phyloP scores from a whole-genome alignment of 2,888 invertebrate species.

The Cylloceria caligata region DNA sequence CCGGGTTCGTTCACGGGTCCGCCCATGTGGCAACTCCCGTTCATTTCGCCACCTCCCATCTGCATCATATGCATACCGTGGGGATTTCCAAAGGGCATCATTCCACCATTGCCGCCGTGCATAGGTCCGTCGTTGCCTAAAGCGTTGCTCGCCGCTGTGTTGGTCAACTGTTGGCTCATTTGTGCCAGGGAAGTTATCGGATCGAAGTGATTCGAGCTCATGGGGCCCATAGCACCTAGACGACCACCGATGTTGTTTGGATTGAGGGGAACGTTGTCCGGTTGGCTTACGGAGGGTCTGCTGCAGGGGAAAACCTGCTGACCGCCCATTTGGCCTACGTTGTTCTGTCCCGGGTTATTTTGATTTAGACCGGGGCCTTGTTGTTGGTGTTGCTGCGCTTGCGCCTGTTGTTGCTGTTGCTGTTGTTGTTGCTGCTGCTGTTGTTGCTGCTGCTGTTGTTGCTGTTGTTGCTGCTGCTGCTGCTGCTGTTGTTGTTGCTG shows the following conservation, averaged over 20 bases:
- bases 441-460: conserved; percentile 78
- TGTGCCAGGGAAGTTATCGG: conserved; percentile 97
- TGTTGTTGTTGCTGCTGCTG: conserved; percentile 68
- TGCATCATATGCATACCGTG: conserved; percentile 83
- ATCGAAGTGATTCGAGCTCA: conserved; percentile 90
- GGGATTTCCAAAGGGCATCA: conserved; percentile 87
- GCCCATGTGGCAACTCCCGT: conserved; percentile 83
- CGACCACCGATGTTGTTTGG: conserved; percentile 87
- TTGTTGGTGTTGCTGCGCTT: conserved; percentile 72
- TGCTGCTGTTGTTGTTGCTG: conserved; percentile 73
- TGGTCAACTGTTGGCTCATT: conserved; percentile 97
- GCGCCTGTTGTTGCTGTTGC: conserved; percentile 76
- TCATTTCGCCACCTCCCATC: conserved; percentile 83
- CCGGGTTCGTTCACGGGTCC: conserved; percentile 77
- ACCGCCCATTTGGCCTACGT: conserved; percentile 74
- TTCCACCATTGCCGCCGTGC: conserved; percentile 83
- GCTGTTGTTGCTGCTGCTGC: conserved; percentile 85
- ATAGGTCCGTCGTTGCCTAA: conserved; percentile 86
- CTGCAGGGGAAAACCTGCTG: conserved; percentile 79
- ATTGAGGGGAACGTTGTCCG: conserved; percentile 88
- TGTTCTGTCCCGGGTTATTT: conserved; percentile 74
- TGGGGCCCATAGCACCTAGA: conserved; percentile 80
- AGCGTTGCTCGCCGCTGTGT: conserved; percentile 88
- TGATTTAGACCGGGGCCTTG: conserved; percentile 75
- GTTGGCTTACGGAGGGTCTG: conserved; percentile 80